Base-by-base conservation (phyloP, 2,113 vertebrate genomes). In the Pseudorhombus dupliciocellatus region DNA sequence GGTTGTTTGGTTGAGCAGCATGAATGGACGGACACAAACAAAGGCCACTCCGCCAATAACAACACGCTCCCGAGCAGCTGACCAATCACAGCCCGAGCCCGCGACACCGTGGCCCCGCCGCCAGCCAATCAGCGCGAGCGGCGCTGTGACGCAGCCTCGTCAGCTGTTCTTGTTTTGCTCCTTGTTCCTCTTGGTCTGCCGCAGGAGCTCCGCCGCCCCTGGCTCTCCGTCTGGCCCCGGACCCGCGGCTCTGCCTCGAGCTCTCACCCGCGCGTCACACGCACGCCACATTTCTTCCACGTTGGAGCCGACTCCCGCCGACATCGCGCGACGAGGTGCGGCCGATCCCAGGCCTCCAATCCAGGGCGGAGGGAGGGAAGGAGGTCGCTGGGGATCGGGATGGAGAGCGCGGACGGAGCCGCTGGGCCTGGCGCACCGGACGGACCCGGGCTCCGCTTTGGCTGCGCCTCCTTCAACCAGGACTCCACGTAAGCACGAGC, bases 401-500 rank as follows among this genome's bases (percentile, higher is more conserved):
- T 95, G 94, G 94, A 94, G 88, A 80, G 42, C 44, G 84, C 25
- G 66, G 92, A 91, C 63, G 87, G 71, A 66, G 84, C 80, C 62
- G 53, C 85, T 20, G 90, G 88, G 70, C 79, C 87, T 2, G 75
- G 54, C 18, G 87, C 77, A 65, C 66, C 81, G 82, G 67, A 86
- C 56, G 90, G 86, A 79, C 75, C 82, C 7, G 82, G 70, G 51
- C 4, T 26, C 50, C 73, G 61, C 25, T 90, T 94, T 57, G 92
- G 91, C 86, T 96, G 95, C 85, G 95, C 95, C 77, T 95, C 95
- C 30, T 97, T 96, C 91, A 97, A 97, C 89, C 96, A 96, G 70
- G 96, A 97, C 91, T 95, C 94, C 94, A 97, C 95, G 96, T 97
- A 95, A 95, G 95, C 46, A 9, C 55, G 46, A n/a, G n/a, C n/a